A percentile compares a stretch with the other conserved stretches of the same genome.
These are phyloP conservation scores for Caenorhabditis japonica DNA, from an alignment of 2,888 invertebrate species.

Conservation along the genomic window DNA sequence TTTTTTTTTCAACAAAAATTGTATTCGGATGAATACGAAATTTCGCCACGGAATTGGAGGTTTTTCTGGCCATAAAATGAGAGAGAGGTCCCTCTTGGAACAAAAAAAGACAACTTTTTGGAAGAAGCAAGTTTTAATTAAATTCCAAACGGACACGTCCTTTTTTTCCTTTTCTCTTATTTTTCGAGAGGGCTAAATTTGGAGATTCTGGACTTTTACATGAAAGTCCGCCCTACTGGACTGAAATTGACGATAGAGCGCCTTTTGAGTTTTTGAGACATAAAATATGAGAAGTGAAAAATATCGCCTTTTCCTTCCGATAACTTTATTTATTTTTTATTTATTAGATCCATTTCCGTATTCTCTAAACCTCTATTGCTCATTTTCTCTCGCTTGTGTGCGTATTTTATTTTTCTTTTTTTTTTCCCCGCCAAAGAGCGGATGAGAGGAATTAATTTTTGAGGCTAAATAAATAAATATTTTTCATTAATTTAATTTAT, in stretches of 20 bases:
- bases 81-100: no score
- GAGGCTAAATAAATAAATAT: conserved; percentile 20
- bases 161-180: conserved; percentile 2
- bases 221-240: no score
- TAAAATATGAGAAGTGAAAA: not conserved
- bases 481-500: no score
- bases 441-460: conserved; percentile 2
- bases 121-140: conserved; percentile 30
- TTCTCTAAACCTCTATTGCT: not conserved
- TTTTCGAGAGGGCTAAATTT: not conserved
- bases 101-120: conserved; percentile 4
- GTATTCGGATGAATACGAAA: no score
- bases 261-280: no score
- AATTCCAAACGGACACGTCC: conserved; percentile 17
- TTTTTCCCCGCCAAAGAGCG: no score
- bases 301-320: conserved; percentile 1
- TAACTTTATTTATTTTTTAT: conserved; percentile 30
- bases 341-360: conserved; percentile 14
- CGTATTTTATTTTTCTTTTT: no score
- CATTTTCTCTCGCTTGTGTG: not conserved
- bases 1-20: no score
- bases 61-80: no score
- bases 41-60: no score
- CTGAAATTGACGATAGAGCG: no score
- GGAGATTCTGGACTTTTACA: no score